Percentiles rank a stretch among this genome's conserved stretches.
These are phyloP conservation scores for Prionailurus bengalensis DNA, from an alignment of 2,113 vertebrate species.

Conservation along the genomic window DNA sequence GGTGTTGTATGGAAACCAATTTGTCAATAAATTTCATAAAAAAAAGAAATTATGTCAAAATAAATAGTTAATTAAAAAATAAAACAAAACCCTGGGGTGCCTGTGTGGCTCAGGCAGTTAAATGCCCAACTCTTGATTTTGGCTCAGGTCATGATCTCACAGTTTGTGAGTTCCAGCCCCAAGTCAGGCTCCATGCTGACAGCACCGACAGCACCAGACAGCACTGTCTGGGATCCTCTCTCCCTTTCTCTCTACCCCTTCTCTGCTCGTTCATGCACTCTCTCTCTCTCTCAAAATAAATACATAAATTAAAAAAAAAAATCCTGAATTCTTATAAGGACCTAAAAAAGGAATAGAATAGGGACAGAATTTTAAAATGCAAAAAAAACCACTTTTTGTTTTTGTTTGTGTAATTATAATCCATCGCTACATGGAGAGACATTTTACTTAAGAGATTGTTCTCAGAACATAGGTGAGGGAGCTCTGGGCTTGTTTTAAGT, in stretches of 20 bases:
- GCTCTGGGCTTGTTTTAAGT: not conserved
- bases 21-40: too few species aligned
- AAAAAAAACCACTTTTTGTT: not conserved
- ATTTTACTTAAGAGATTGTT: not conserved
- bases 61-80: not conserved
- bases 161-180: too few species aligned
- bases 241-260: too few species aligned
- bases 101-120: too few species aligned
- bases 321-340: not conserved
- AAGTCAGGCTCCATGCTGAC: too few species aligned
- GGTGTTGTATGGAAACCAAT: too few species aligned
- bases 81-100: too few species aligned
- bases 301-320: not conserved
- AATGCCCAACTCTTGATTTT: too few species aligned
- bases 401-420: slow-evolving; percentile 34
- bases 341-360: slow-evolving; percentile 3
- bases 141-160: too few species aligned
- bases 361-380: not conserved
- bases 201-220: too few species aligned
- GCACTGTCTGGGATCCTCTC: too few species aligned
- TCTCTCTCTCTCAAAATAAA: not conserved
- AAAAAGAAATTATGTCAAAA: slow-evolving; percentile 22
- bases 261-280: too few species aligned
- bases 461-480: not conserved
- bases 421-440: not conserved